These are phyloP conservation scores for Canis aureus DNA, from an alignment of 2,113 vertebrate species.

Conservation along the genomic window DNA sequence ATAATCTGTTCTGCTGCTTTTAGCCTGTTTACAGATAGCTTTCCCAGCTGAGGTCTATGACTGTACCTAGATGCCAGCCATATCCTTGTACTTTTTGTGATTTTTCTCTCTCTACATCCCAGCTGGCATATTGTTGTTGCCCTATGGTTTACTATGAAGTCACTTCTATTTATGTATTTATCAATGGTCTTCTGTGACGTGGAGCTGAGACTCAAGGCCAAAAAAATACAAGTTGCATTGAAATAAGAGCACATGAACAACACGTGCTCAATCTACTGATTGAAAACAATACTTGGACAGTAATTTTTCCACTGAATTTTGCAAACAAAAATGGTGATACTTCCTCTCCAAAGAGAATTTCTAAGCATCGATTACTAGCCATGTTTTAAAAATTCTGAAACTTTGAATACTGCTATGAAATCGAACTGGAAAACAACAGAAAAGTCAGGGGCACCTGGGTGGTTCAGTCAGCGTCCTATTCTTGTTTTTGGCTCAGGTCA, in stretches of 20 bases:
- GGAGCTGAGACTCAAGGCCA: background rate
- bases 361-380: background rate
- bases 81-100: background rate
- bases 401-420: background rate
- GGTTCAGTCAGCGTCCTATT: background rate
- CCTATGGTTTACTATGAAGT: background rate
- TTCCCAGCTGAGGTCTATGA: background rate
- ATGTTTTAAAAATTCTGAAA: slow-evolving; percentile 17
- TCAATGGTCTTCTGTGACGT: background rate
- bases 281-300: background rate
- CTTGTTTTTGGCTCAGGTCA: background rate
- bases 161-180: background rate
- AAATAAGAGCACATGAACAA: background rate
- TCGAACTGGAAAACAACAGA: background rate
- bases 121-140: background rate
- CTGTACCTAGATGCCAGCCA: background rate
- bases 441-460: background rate
- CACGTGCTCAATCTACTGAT: background rate
- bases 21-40: background rate
- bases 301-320: slow-evolving; percentile 47
- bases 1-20: background rate
- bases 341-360: background rate
- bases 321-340: slow-evolving; percentile 13
- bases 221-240: background rate
- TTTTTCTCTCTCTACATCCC: background rate